Evolutionary conservation across 35 echinoderm and acorn worm species (phyloP), one percentile per base, ranked within the genome.

Genomic region (Heliocidaris erythrogramma): DNA sequence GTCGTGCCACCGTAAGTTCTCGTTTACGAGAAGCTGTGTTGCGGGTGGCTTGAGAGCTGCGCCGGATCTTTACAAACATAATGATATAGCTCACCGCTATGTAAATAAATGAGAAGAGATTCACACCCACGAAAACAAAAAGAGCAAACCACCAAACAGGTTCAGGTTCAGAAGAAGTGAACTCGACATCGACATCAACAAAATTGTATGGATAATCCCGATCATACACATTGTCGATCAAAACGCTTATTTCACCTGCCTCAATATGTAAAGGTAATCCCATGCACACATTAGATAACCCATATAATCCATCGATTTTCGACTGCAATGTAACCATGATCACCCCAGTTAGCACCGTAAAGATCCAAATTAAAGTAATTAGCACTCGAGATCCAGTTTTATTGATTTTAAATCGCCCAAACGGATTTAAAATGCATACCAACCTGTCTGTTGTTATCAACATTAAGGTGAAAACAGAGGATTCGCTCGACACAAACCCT

Each of bases 391-490:
- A 29, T 86, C n/a, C 27, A 9, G 7, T 86, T 18, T 11, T 35
- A 86, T 9, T 92, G 7, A 92, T 31, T 47, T 92, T 48, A 3
- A 10, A 56, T 49, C 12, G 0, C 47, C 35, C 90, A 47, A 31
- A 92, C 0, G 93, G 93, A 31, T 59, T 59, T 84, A 29, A 27
- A 29, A 94, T 69, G 93, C 30, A 31, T 7, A 94, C 11, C 24
- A 94, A 94, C 56, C 93, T 59, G 14, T 94, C 93, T 30, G 56
- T n/a, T 94, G 93, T 61, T 14, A 94, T 94, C 7, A 94, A 69
- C 59, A 52, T 32, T 14, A 94, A 71, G 60, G 59, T 65, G 2
- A 84, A 94, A 71, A 94, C 93, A 18, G 93, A 94, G 8, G 60
- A 47, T 47, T 94, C 93, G 31, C 49, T 94, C 13, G 93, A 94